Base-by-base conservation (phyloP, 2,113 vertebrate species). In the Marmota flaviventris region DNA sequence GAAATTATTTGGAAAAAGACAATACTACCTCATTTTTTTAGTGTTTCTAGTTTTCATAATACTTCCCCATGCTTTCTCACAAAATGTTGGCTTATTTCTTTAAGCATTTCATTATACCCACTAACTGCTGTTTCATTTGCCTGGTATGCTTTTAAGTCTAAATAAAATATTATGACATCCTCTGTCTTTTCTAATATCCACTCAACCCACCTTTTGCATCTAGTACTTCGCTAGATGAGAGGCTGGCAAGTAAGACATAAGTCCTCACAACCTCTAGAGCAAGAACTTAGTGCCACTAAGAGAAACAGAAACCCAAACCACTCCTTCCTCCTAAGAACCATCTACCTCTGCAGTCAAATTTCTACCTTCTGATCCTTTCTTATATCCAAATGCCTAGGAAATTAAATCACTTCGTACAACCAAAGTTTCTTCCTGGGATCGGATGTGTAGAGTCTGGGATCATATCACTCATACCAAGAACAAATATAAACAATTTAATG, bases 281-380 rank as follows among this genome's bases (percentile, higher is more conserved):
- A 73, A 8, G 17, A 70, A 32, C 39, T 89, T 56, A 82, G 48
- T 34, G 56, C 20, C 72, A 82, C 84, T 65, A 63, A 76, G 5
- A 94, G 10, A 85, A 92, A 8, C 12, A 92, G 25, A 96, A 96
- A 82, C 76, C 72, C 58, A 48, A 94, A 95, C 42, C 45, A 86
- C 29, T 93, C 82, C 14, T 85, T 73, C 45, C 63, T 24, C 14
- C 4, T 91, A 8, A 89, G 32, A 65, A 89, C 14, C 65, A 42
- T 29, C 32, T 67, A 94, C 56, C 77, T 89, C 3, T 29, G 56
- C 10, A 18, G 10, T 92, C 39, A 61, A 70, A 53, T 45, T 81
- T 79, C 85, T 92, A 58, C 2, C 58, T 75, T 92, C 90, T 72
- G 86, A 75, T 56, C 16, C 70, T 85, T 93, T 84, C 22, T 32